phyloP scores from a whole-genome alignment of 37 sponge, comb jelly and placozoan species.

The Amphimedon queenslandica region DNA sequence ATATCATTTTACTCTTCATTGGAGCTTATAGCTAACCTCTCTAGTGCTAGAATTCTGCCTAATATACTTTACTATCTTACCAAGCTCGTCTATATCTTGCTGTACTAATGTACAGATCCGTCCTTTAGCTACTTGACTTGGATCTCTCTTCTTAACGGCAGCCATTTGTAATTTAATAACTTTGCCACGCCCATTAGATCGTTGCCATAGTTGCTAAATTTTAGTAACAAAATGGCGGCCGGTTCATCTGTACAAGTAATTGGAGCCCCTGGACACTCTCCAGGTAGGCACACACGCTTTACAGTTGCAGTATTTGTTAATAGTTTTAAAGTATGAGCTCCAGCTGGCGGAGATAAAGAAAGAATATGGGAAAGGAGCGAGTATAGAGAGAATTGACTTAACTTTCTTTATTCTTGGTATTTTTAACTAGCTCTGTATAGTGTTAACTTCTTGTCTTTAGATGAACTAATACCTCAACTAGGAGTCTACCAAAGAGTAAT shows the following conservation, averaged over 20 bases:
- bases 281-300: constrained; percentile 14
- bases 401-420: constrained; percentile 67
- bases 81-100: background rate
- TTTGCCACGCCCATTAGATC: too few species aligned
- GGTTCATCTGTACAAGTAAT: constrained; percentile 14
- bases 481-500: constrained; percentile 72
- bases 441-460: constrained; percentile 12
- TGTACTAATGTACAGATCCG: background rate
- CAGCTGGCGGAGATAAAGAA: constrained; percentile 23
- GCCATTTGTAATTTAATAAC: too few species aligned
- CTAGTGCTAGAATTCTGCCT: background rate
- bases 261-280: constrained; percentile 62
- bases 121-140: background rate
- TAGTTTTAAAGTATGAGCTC: constrained; percentile 67
- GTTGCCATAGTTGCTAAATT: too few species aligned
- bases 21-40: background rate
- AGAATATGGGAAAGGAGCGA: background rate
- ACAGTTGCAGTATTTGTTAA: background rate
- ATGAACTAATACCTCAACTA: constrained; percentile 65
- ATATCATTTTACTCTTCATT: background rate
- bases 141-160: background rate
- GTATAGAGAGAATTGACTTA: constrained; percentile 13
- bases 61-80: background rate
- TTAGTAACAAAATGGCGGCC: background rate
- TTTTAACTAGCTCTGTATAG: background rate